Base-by-base conservation (phyloP, 2,888 invertebrate species). In the Gortyna flavago region DNA sequence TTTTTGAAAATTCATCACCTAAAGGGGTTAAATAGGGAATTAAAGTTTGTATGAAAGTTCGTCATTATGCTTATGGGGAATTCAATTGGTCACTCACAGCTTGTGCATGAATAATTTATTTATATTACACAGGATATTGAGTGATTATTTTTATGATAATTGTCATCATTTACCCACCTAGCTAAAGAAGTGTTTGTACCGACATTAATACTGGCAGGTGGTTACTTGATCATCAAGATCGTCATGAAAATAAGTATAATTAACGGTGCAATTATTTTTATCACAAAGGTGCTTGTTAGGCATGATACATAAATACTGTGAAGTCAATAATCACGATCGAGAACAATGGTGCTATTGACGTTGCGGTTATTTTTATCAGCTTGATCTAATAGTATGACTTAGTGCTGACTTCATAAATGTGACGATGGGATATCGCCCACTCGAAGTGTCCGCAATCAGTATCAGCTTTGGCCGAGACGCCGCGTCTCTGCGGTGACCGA, bases 281-380 rank as follows among this genome's bases (percentile, higher is more conserved):
- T 72, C 69, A 75, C 69, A 67, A 51, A 67, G 13, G 25, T 11
- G 38, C 44, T 71, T 29, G 38, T 29, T 61, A 41, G 13, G 13
- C 16, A 59, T 73, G 78, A 54, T 64, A 57, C 21, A 68, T 73
- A 59, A 57, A 51, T 35, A 77, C 41, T 67, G 35, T 70, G 57
- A 57, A 66, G 32, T 72, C 65, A 35, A 57, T 69, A 32, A 74
- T 66, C 54, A 54, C 6, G 29, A 68, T 68, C 32, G 59, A 66
- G 68, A 69, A 73, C 62, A 71, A 48, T 74, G 44, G 41, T 61
- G 41, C 41, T 41, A 41, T 72, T 80, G 70, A 61, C 67, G 51
- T 21, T 35, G 71, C 71, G 29, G 69, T 44, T 83, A 84, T 83
- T 83, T 83, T 74, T 65, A 76, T 77, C 48, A 68, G 41, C 57